These are phyloP conservation scores for Desmophyllum pertusum DNA, from an alignment of 92 coral and sea anemone species.

Conservation along the genomic window DNA sequence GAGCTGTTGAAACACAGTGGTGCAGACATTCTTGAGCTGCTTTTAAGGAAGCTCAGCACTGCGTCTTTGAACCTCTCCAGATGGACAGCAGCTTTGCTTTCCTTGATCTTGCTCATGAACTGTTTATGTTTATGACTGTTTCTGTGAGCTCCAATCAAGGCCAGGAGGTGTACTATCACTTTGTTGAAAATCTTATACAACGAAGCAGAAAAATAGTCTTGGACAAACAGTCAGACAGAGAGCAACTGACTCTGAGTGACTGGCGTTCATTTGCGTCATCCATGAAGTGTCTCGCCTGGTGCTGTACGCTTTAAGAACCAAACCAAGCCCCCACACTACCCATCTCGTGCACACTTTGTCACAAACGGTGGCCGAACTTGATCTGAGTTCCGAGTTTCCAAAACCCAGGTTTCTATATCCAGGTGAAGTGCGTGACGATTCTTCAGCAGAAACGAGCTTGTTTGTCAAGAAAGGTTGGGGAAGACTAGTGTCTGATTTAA, in stretches of 20 bases:
- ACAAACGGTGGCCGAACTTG: constrained; percentile 41
- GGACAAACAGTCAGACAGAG: constrained; percentile 37
- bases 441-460: constrained; percentile 14
- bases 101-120: constrained; percentile 31
- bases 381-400: constrained; percentile 53
- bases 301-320: constrained; percentile 32
- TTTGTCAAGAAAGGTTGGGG: constrained; percentile 69
- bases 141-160: constrained; percentile 10
- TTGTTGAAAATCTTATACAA: constrained; percentile 30
- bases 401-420: constrained; percentile 42
- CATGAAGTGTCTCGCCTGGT: constrained; percentile 43
- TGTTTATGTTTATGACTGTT: constrained; percentile 16
- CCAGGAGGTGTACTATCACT: constrained; percentile 29
- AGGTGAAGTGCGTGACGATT: constrained; percentile 7
- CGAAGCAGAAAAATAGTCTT: constrained; percentile 7
- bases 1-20: constrained; percentile 23
- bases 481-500: constrained; percentile 66
- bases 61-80: neutral
- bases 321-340: constrained; percentile 9
- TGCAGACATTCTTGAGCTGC: constrained; percentile 42
- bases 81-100: constrained; percentile 7
- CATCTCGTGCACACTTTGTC: constrained; percentile 1
- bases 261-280: constrained; percentile 41
- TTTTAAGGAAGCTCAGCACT: constrained; percentile 53
- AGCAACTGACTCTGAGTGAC: constrained; percentile 24